Conservation (phyloP, 1,140 invertebrate species). For the Vanessa tameamea region DNA sequence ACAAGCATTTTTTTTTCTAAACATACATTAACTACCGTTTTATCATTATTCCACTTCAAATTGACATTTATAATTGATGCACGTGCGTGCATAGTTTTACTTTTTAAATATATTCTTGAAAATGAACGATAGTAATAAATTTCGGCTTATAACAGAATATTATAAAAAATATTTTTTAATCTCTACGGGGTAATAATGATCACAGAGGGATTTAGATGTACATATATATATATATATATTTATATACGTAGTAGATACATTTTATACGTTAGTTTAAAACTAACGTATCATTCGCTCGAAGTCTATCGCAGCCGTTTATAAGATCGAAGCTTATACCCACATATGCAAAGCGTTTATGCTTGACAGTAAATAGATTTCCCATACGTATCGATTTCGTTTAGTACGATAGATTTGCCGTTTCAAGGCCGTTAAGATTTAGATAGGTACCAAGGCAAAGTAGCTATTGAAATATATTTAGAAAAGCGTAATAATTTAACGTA, state of each 20-base stretch:
- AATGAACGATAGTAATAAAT: not conserved
- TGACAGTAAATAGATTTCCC: too few species aligned
- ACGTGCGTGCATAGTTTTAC: slow-evolving; percentile 4
- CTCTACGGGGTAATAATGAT: slow-evolving; percentile 22
- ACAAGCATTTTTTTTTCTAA: slow-evolving; percentile 19
- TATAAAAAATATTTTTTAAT: slow-evolving; percentile 28
- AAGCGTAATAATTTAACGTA: slow-evolving; percentile 12
- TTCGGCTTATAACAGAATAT: slow-evolving; percentile 15
- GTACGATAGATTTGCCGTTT: not conserved
- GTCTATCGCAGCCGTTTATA: too few species aligned
- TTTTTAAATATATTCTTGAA: not conserved
- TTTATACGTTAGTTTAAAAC: too few species aligned
- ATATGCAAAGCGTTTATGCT: too few species aligned
- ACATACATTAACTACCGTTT: slow-evolving; percentile 28
- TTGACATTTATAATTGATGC: slow-evolving; percentile 63
- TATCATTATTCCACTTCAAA: slow-evolving; percentile 51
- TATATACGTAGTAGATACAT: too few species aligned
- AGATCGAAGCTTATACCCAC: too few species aligned
- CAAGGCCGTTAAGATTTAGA: not conserved
- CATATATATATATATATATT: not conserved
- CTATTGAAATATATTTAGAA: slow-evolving; percentile 9
- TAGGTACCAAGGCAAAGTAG: not conserved
- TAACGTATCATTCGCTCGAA: too few species aligned
- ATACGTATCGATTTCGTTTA: too few species aligned
- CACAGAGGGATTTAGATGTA: slow-evolving; percentile 17